phyloP scores from a whole-genome alignment of 2,113 vertebrate species.

The Lophochroa leadbeateri region DNA sequence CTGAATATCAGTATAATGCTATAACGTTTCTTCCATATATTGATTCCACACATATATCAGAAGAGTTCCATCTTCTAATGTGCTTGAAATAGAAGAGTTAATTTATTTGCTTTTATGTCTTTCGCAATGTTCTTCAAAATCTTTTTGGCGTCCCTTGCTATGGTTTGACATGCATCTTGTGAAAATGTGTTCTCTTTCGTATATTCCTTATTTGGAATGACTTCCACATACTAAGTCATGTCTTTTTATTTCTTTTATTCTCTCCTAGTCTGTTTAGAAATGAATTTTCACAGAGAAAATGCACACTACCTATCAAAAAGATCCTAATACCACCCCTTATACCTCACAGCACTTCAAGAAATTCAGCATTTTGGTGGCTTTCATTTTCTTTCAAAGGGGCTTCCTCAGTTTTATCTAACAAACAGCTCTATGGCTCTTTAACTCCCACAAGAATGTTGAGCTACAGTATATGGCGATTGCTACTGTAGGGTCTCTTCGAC shows the following conservation, averaged over 20 bases:
- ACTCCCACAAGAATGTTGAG: neutral
- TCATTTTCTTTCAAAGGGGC: neutral
- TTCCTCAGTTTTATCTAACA: neutral
- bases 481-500: neutral
- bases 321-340: neutral
- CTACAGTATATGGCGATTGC: fast-evolving
- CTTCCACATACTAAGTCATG: neutral
- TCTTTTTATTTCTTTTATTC: neutral
- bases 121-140: neutral
- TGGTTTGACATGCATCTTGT: neutral
- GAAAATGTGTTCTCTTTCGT: neutral
- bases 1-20: neutral
- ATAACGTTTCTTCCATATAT: neutral
- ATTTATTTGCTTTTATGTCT: neutral
- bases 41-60: neutral
- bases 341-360: neutral
- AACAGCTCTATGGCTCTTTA: neutral
- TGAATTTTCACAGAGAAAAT: neutral
- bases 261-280: neutral
- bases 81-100: neutral
- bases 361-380: neutral
- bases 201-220: neutral
- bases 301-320: neutral
- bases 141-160: neutral
- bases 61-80: neutral